Percentiles rank a stretch among this genome's conserved stretches.
These are phyloP conservation scores for Lucifuga dentata DNA, from an alignment of 2,113 vertebrate species.

Conservation along the genomic window DNA sequence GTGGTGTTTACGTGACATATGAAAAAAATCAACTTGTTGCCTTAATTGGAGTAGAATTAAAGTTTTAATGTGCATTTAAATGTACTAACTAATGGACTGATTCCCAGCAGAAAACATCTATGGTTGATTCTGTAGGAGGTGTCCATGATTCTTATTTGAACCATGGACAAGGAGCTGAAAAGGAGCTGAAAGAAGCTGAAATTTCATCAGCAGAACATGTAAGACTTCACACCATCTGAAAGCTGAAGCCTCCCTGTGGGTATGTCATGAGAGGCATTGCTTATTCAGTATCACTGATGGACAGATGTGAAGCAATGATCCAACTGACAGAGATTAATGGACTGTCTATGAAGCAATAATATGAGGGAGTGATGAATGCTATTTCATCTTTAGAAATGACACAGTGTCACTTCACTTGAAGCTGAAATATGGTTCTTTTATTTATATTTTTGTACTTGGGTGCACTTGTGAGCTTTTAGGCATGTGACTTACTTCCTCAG, in stretches of 20 bases:
- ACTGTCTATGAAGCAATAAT: conserved; percentile 58
- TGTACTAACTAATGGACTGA: too few relatives aligned
- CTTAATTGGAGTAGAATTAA: too few relatives aligned
- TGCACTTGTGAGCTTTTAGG: conserved; percentile 25
- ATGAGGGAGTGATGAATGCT: conserved; percentile 61
- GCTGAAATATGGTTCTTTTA: conserved; percentile 53
- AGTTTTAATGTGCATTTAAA: too few relatives aligned
- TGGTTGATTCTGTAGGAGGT: conserved; percentile 35
- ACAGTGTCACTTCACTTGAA: conserved; percentile 42
- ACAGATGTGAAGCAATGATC: conserved; percentile 71
- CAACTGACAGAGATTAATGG: conserved; percentile 71
- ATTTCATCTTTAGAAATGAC: conserved; percentile 55
- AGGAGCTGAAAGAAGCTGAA: conserved; percentile 51
- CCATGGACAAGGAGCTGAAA: too few relatives aligned
- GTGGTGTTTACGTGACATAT: too few relatives aligned
- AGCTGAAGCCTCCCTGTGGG: conserved; percentile 53
- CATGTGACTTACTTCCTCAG: conserved; percentile 1
- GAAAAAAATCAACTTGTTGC: too few relatives aligned
- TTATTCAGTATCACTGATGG: conserved; percentile 56
- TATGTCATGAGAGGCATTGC: conserved; percentile 44
- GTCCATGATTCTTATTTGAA: conserved; percentile 52
- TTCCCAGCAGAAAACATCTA: too few relatives aligned
- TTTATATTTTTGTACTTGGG: conserved; percentile 37
- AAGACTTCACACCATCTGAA: conserved; percentile 57
- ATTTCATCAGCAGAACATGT: conserved; percentile 42